Evolutionary conservation across 2,113 vertebrate genomes (phyloP).

Genomic region (Turdus rufiventris): DNA sequence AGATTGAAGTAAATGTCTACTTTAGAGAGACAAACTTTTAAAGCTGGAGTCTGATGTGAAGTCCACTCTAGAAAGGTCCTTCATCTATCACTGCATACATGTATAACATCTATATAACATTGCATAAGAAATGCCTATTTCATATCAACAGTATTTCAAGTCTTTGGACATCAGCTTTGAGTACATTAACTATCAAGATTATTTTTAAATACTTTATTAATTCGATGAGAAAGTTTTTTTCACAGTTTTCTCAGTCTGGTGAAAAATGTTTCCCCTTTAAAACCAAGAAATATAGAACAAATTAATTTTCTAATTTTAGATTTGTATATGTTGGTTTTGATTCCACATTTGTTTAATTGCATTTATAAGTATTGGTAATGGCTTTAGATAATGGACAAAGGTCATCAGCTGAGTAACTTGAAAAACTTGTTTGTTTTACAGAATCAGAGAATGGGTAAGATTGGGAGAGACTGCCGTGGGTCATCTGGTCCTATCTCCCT

Average conservation of each 20-base stretch:
- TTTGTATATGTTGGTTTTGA: neutral
- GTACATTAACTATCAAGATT: neutral
- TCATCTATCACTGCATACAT: neutral
- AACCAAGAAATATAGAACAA: neutral
- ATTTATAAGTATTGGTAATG: neutral
- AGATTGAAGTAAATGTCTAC: neutral
- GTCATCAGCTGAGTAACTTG: neutral
- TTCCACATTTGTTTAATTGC: neutral
- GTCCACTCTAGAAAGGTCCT: neutral
- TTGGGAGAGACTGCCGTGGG: neutral
- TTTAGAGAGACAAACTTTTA: neutral
- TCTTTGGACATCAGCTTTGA: neutral
- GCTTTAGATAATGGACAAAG: neutral
- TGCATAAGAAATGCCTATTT: neutral
- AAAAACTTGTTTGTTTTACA: neutral
- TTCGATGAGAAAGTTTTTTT: neutral
- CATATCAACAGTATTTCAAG: neutral
- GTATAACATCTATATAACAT: neutral
- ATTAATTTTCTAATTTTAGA: constrained; percentile 31
- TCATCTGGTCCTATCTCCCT: neutral
- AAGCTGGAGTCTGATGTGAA: neutral
- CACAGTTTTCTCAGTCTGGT: neutral
- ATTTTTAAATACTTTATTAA: neutral
- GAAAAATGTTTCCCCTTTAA: neutral
- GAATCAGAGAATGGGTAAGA: neutral